Evolutionary conservation across 2,888 invertebrate genomes (phyloP).

Genomic region (Balanococcus diminutus): DNA sequence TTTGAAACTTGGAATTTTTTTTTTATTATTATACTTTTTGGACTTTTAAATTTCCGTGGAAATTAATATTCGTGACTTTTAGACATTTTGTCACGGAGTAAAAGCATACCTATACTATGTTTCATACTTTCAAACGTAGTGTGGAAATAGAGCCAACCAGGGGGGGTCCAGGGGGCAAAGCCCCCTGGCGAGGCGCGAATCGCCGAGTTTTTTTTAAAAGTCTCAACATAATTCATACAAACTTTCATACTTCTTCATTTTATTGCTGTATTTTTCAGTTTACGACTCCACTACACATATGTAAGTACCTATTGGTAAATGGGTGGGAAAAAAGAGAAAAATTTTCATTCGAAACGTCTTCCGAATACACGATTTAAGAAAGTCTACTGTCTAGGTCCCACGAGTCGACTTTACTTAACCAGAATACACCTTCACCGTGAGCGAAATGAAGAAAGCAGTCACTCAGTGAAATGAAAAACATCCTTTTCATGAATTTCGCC

Average conservation of each 20-base stretch:
- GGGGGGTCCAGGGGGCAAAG: too few relatives aligned
- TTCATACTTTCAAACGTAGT: too few relatives aligned
- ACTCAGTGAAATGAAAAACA: conserved; percentile 25
- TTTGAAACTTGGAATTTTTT: too few relatives aligned
- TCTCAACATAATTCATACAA: neutral
- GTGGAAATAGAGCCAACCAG: too few relatives aligned
- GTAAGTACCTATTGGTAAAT: neutral
- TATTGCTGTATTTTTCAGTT: too few relatives aligned
- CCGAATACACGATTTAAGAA: neutral
- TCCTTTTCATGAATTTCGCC: neutral
- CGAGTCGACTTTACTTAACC: neutral
- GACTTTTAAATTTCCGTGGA: too few relatives aligned
- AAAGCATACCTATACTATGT: too few relatives aligned
- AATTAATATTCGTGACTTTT: too few relatives aligned
- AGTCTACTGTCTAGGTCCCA: neutral
- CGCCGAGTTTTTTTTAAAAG: conserved; percentile 7
- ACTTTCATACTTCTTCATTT: neutral
- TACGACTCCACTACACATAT: neutral
- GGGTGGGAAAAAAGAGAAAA: neutral
- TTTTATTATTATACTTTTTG: too few relatives aligned
- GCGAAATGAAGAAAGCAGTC: too few relatives aligned
- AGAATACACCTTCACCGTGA: neutral
- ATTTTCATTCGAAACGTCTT: neutral
- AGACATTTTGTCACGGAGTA: too few relatives aligned
- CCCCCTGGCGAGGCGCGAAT: too few relatives aligned